Conservation (phyloP, 2,113 vertebrate species). For the Procavia capensis region DNA sequence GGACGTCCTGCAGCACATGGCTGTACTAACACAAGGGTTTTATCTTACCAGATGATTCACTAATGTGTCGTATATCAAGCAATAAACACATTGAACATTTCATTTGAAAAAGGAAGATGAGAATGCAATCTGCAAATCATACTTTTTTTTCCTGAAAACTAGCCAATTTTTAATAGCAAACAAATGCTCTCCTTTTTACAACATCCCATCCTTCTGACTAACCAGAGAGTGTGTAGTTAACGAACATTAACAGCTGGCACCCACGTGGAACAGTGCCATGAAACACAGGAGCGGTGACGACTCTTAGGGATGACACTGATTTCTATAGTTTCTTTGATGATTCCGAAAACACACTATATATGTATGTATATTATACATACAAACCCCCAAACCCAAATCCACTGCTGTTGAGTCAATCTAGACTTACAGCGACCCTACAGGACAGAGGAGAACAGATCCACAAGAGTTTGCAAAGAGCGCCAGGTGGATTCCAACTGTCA, state of each 20-base stretch:
- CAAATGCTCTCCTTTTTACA: conserved; percentile 61
- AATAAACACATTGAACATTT: conserved; percentile 74
- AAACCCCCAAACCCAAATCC: too few species aligned
- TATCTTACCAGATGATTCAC: conserved; percentile 70
- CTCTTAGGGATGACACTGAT: not conserved
- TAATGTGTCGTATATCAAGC: conserved; percentile 73
- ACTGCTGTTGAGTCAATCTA: too few species aligned
- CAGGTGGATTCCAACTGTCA: too few species aligned
- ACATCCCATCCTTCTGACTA: conserved; percentile 47
- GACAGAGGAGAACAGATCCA: too few species aligned
- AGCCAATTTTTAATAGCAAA: conserved; percentile 70
- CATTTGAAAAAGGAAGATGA: conserved; percentile 71
- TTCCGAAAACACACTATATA: conserved; percentile 22
- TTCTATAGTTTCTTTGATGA: not conserved
- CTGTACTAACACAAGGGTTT: conserved; percentile 64
- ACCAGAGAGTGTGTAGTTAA: conserved; percentile 39
- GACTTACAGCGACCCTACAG: too few species aligned
- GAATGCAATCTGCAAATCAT: conserved; percentile 71
- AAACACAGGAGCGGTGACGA: not conserved
- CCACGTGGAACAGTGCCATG: not conserved
- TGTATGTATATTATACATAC: not conserved
- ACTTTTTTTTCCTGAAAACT: conserved; percentile 72
- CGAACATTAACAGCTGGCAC: conserved; percentile 48
- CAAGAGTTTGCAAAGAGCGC: too few species aligned
- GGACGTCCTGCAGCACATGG: too few species aligned